A percentile compares a stretch with the other conserved stretches of the same genome.
Evolutionary conservation across 2,113 vertebrate genomes (phyloP).

Genomic region (Scomber colias): DNA sequence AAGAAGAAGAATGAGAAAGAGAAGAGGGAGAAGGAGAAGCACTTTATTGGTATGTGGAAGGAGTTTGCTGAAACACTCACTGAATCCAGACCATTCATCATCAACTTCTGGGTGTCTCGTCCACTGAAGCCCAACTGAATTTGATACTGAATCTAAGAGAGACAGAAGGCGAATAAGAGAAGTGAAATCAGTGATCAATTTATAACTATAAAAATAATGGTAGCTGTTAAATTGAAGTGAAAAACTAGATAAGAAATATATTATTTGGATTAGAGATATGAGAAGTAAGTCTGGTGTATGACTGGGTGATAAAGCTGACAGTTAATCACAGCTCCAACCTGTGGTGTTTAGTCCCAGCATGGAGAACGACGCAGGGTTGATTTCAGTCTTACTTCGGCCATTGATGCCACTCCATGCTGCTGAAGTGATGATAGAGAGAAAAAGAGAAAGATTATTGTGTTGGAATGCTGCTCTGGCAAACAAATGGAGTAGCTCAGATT

Average conservation of each 20-base stretch:
- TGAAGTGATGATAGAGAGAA: conserved; percentile 55
- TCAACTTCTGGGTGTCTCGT: conserved; percentile 79
- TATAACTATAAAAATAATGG: background rate
- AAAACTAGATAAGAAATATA: background rate
- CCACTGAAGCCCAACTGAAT: conserved; percentile 89
- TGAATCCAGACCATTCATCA: conserved; percentile 94
- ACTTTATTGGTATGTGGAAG: background rate
- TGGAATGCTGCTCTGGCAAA: background rate
- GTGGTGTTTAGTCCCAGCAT: conserved; percentile 81
- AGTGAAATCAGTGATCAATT: background rate
- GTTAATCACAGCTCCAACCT: conserved; percentile 62
- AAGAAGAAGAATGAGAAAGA: too few relatives aligned
- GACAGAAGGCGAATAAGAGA: conserved; percentile 5
- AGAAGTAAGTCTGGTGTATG: background rate
- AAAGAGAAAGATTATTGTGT: background rate
- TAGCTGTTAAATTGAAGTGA: background rate
- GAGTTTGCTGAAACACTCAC: conserved; percentile 82
- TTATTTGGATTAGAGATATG: background rate
- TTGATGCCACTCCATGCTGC: conserved; percentile 90
- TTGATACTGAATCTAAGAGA: conserved; percentile 81
- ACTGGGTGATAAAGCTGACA: background rate
- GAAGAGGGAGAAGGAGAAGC: too few relatives aligned
- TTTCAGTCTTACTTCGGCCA: conserved; percentile 88
- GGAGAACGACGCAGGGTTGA: conserved; percentile 88
- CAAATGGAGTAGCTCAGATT: background rate